Conservation (phyloP, 2,797 vertebrate genomes). For the Hyperoplus immaculatus region DNA sequence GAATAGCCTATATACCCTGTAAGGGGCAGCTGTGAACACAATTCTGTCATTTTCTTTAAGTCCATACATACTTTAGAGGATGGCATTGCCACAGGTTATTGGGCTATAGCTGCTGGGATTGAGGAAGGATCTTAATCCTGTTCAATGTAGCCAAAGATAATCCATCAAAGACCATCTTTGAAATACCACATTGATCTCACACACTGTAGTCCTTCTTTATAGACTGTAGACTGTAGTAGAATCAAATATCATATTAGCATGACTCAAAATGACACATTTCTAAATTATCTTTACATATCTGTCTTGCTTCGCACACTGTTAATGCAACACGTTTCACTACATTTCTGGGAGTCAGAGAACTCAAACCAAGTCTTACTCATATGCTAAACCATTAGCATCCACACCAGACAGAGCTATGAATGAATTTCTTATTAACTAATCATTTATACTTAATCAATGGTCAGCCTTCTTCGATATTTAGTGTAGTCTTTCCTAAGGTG, state of each 20-base stretch:
- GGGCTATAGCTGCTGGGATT: background rate
- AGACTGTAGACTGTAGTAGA: background rate
- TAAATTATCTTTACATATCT: background rate
- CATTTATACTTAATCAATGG: too few relatives aligned
- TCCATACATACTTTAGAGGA: background rate
- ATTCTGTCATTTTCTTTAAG: background rate
- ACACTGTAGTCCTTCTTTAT: background rate
- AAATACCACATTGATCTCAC: background rate
- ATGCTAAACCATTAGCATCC: background rate
- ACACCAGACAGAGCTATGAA: background rate
- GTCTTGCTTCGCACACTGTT: background rate
- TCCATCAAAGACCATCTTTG: background rate
- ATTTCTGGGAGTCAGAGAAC: background rate
- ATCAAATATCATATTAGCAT: background rate
- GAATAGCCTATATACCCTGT: background rate
- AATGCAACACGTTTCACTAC: background rate
- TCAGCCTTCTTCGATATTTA: too few relatives aligned
- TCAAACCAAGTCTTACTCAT: background rate
- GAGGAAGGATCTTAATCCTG: slow-evolving; percentile 12
- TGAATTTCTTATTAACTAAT: background rate
- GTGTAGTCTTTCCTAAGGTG: background rate
- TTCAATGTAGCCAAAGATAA: background rate
- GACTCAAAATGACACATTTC: background rate
- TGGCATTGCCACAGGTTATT: background rate
- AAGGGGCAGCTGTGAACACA: background rate